Base-by-base conservation (phyloP, 2,113 vertebrate genomes). In the Pelobates fuscus region DNA sequence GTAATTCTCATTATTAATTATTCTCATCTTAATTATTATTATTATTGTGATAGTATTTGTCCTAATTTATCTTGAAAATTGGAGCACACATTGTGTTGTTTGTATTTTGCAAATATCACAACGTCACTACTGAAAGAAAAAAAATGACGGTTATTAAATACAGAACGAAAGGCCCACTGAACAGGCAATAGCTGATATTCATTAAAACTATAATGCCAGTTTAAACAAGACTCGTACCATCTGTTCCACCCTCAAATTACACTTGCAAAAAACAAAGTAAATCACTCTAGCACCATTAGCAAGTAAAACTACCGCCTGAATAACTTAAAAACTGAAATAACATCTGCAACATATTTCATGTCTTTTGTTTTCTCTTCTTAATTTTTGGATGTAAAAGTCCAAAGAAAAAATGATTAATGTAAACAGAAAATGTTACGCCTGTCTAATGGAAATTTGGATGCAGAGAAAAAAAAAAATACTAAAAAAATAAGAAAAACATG, bases 211-310 rank as follows among this genome's bases (percentile, higher is more conserved):
- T 76, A 76, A 67, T 76, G 49, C 52, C 72, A 76, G 63, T 67
- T 76, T 76, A 76, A 76, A 76, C 64, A 76, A 76, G 58, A 67
- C 64, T 60, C 27, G 18, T 62, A 67, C 72, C 72, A 76, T 67
- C 72, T 76, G 72, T 76, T 76, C 63, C 72, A 67, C 54, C 72
- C 64, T 75, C 25, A 76, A 76, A 67, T 76, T 76, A 67, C 63
- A 75, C 63, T 76, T 67, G 55, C 72, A 67, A 67, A 59, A n/a
- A 76, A 67, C 72, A 76, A 67, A 76, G 72, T 67, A 76, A 76
- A 76, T 76, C 64, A 76, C 46, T 67, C 64, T 76, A 41, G 54
- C 25, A 58, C 54, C 63, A 76, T 67, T 76, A 67, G 58, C 72
- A 76, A 26, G 63, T 67, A 59, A 44, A 76, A 60, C 58, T 71